A percentile compares a stretch with the other conserved stretches of the same genome.
Evolutionary conservation across 2,888 invertebrate genomes (phyloP).

Genomic region (Linhomoeus sp.): DNA sequence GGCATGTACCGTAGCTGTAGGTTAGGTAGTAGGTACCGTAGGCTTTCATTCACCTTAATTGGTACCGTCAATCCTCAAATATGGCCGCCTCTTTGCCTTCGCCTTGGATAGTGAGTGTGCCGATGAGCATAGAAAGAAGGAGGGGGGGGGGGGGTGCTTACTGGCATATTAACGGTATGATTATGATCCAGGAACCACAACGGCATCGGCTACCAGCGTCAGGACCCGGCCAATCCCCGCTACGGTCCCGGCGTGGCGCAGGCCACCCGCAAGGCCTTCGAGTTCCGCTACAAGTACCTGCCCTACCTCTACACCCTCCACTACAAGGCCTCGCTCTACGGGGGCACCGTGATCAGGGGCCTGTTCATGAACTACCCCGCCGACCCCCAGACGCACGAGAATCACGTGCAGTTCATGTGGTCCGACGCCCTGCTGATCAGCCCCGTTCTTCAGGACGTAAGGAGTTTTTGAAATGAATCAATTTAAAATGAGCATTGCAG

Average conservation of each 20-base stretch:
- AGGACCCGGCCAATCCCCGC: conserved; percentile 24
- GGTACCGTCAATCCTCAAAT: too few relatives aligned
- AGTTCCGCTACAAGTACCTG: conserved; percentile 1
- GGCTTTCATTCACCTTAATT: too few relatives aligned
- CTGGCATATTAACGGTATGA: too few relatives aligned
- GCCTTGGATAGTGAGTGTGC: too few relatives aligned
- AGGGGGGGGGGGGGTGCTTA: too few relatives aligned
- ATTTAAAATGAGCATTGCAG: too few relatives aligned
- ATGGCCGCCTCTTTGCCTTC: too few relatives aligned
- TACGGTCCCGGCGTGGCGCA: not conserved
- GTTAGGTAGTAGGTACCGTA: too few relatives aligned
- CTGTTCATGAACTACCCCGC: conserved; percentile 41
- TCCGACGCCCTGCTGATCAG: conserved; percentile 2
- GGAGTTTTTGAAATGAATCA: too few relatives aligned
- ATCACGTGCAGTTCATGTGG: conserved; percentile 6
- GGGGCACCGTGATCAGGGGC: conserved; percentile 30
- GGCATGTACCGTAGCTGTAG: too few relatives aligned
- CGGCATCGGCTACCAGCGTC: conserved; percentile 11
- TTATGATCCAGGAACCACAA: conserved; percentile 25
- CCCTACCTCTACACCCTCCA: not conserved
- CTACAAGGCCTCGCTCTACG: not conserved
- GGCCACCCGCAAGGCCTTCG: conserved; percentile 3
- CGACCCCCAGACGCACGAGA: not conserved
- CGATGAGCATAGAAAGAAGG: too few relatives aligned
- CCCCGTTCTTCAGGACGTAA: not conserved